Evolutionary conservation across 2,113 vertebrate species (phyloP).

Genomic region (Scatophagus argus): DNA sequence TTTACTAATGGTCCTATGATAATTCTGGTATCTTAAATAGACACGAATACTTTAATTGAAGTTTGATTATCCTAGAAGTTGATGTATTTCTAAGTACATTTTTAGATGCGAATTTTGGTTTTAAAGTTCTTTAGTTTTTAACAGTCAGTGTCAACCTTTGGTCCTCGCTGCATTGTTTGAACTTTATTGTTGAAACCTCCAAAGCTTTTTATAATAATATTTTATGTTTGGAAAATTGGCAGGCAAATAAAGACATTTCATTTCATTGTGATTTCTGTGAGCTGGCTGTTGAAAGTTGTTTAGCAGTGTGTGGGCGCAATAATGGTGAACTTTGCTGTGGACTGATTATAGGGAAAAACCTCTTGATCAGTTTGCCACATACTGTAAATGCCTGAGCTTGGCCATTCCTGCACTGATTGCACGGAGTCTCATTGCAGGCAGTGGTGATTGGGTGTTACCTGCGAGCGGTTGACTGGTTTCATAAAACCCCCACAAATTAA

Average conservation of each 20-base stretch:
- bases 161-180: not conserved
- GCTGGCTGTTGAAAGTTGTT: not conserved
- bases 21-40: slow-evolving; percentile 33
- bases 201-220: not conserved
- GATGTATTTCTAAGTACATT: not conserved
- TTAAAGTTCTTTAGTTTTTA: not conserved
- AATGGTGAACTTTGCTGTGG: not conserved
- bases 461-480: not conserved
- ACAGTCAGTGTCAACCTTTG: not conserved
- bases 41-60: not conserved
- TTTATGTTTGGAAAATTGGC: not conserved
- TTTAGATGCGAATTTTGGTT: slow-evolving; percentile 11
- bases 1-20: slow-evolving; percentile 36
- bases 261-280: not conserved
- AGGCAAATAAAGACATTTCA: not conserved
- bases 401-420: not conserved
- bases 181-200: slow-evolving; percentile 4
- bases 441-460: not conserved
- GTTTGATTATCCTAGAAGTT: slow-evolving; percentile 2
- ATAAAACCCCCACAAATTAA: not conserved
- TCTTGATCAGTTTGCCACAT: not conserved
- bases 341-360: not conserved
- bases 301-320: no score
- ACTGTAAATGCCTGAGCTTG: not conserved
- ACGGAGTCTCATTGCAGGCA: not conserved